Base-by-base conservation (phyloP, 2,888 invertebrate species). In the Lepidocyrtinus sp. region DNA sequence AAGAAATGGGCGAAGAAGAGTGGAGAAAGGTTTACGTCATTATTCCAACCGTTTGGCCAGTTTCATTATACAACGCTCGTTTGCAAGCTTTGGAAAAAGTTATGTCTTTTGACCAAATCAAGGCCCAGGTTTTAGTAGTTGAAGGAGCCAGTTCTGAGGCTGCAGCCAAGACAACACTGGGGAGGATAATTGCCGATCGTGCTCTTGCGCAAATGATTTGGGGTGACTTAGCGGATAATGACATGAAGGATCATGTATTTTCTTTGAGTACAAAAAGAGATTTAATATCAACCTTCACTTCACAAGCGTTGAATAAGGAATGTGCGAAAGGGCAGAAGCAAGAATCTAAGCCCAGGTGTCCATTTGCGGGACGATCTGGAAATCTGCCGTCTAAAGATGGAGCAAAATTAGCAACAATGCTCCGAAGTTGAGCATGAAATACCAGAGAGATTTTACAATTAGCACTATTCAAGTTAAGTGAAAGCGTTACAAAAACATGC, bases 41-140 rank as follows among this genome's bases (percentile, higher is more conserved):
- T n/a, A 75, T 79, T 24, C 79, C 79, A n/a, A 81, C 75, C 19
- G 81, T 81, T n/a, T 81, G 81, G 81, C 81, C 81, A 19, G 81
- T 75, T 19, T 75, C 81, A 2, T 22, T 71, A 46, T 75, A 24
- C 46, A 81, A 81, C 25, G 71, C 75, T 50, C 59, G 81, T 12
- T 67, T 75, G 1, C 75, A 76, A 36, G 67, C 67, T 36, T 72
- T 81, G n/a, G 71, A 75, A 25, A 81, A 69, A 25, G 75, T 81
- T 12, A 81, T 80, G 80, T 61, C 67, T n/a, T 80, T 80, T 59
- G 45, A 69, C 9, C 75, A 75, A 25, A 64, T 77, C 21, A 71
- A 77, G 24, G 25, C 17, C n/a, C 70, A 80, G 25, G 80, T 80
- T 1, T 26, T 80, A 17, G 70, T 80, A 1, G 59, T 65, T n/a